Base-by-base conservation (phyloP, 2,797 vertebrate genomes). In the Erpetoichthys calabaricus region DNA sequence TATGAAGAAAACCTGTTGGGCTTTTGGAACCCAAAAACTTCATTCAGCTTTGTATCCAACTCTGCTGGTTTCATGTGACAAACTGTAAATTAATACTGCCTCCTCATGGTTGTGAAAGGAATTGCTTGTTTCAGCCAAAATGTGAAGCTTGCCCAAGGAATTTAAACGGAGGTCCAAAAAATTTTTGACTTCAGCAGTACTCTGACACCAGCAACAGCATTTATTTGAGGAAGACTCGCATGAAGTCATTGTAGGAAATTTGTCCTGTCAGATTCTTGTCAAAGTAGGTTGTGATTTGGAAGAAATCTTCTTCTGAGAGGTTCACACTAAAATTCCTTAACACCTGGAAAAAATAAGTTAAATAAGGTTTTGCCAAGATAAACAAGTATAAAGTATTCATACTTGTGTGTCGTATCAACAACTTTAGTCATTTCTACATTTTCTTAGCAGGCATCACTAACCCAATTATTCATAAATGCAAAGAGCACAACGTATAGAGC, bases 181-280 rank as follows among this genome's bases (percentile, higher is more conserved):
- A 44, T 63, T 61, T 58, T 62, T 64, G 45, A 66, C 47, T 64
- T 65, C 53, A 55, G 57, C 62, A 42, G 59, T 62, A 25, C 65
- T 56, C 4, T 55, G 59, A 65, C 65, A 70, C 62, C 57, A 45
- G 7, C 51, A 47, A 44, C 41, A 47, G 41, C 47, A 2, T 51
- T 74, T 59, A 76, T 59, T 70, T 72, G 42, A 88, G 66, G 59
- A 89, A 87, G 1, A 68, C 77, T 44, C 45, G 57, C 4, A 92
- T 77, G 75, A 91, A 90, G 72, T 81, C 80, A 47, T 84, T 80
- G 73, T 76, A 87, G 63, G 73, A 72, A 68, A 86, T 76, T 62
- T 69, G 75, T 51, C 81, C 80, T 7, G 80, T 72, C 10, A 84
- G 69, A 4, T 63, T 63, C 70, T 72, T 84, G 66, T 89, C 86